phyloP scores from a whole-genome alignment of 2,888 invertebrate genomes.

The Dexiosoma caninum region DNA sequence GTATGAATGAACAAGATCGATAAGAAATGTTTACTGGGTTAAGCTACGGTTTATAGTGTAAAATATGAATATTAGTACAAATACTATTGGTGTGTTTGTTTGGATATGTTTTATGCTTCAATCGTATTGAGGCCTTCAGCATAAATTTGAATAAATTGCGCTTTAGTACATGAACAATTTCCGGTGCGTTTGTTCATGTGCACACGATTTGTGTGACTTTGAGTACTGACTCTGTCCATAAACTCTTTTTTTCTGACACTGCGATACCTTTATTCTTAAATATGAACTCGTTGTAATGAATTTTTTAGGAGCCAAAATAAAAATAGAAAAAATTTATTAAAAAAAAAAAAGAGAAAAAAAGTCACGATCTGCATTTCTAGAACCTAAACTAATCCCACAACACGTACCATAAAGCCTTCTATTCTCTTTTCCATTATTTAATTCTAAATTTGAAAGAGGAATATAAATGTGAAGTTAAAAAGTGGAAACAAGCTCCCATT shows the following conservation, averaged over 20 bases:
- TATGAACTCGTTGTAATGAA: constrained; percentile 2
- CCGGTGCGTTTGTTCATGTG: constrained; percentile 70
- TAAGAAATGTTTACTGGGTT: not conserved
- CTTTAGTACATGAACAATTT: constrained; percentile 71
- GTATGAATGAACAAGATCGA: no score
- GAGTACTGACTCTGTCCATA: not conserved
- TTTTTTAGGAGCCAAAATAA: not conserved
- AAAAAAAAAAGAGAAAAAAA: not conserved
- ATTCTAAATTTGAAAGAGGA: not conserved
- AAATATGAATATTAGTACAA: not conserved
- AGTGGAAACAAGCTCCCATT: not conserved
- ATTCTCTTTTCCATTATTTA: not conserved
- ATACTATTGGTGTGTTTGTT: not conserved
- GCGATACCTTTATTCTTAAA: not conserved
- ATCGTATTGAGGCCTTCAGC: constrained; percentile 44
- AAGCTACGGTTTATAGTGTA: not conserved
- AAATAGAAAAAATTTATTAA: not conserved
- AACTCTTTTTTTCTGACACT: not conserved
- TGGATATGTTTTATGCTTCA: not conserved
- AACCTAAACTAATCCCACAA: constrained; percentile 30
- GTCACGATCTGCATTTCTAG: not conserved
- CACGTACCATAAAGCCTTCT: constrained; percentile 8
- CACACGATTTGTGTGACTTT: not conserved
- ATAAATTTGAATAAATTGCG: constrained; percentile 62
- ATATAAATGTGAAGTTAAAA: no score